Conservation (phyloP, 2,888 invertebrate genomes). For the Tetanocera ferruginea region DNA sequence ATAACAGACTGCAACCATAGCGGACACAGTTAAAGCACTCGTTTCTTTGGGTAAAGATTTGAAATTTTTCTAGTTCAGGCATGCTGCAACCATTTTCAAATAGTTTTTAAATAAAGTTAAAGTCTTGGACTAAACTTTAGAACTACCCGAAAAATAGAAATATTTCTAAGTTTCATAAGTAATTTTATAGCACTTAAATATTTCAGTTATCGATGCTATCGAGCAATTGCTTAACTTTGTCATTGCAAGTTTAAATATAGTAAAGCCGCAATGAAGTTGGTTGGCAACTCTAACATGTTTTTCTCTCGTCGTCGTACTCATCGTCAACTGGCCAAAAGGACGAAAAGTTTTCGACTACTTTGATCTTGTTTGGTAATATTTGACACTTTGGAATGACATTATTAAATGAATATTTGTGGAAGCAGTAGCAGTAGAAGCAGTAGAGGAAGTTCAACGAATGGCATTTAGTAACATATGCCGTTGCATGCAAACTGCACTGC, state of each 20-base stretch:
- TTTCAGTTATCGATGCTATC: not conserved
- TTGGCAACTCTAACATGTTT: not conserved
- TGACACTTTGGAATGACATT: constrained; percentile 9
- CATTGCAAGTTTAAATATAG: not conserved
- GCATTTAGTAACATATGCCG: not conserved
- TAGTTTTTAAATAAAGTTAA: too few species aligned
- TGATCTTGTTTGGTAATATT: constrained; percentile 11
- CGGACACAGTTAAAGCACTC: too few species aligned
- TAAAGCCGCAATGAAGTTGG: too few species aligned
- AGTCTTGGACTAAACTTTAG: too few species aligned
- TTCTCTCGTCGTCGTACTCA: not conserved
- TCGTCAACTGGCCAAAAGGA: not conserved
- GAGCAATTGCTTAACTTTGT: not conserved
- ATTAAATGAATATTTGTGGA: constrained; percentile 14
- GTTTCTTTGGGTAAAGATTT: too few species aligned
- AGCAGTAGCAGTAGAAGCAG: not conserved
- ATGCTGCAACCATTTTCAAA: too few species aligned
- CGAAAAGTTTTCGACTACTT: constrained; percentile 7
- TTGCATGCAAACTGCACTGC: not conserved
- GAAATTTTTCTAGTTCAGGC: too few species aligned
- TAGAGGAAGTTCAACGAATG: too few species aligned
- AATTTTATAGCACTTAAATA: too few species aligned
- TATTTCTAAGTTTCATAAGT: too few species aligned
- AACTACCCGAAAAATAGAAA: too few species aligned
- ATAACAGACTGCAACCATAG: too few species aligned